phyloP scores from a whole-genome alignment of 2,888 invertebrate genomes.

The Alloplasta piceator region DNA sequence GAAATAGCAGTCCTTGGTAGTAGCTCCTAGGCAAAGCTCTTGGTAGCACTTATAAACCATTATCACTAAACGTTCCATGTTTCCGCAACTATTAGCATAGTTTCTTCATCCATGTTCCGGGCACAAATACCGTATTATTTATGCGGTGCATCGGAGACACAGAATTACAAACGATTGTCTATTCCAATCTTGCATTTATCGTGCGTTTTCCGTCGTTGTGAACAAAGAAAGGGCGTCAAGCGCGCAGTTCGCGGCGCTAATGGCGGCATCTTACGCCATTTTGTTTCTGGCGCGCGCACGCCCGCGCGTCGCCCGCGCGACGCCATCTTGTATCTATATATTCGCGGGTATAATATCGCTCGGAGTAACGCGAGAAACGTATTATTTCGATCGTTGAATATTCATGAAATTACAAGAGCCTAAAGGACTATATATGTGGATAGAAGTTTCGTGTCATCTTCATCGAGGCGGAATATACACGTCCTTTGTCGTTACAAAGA shows the following conservation, averaged over 20 bases:
- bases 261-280: no score
- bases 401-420: constrained; percentile 51
- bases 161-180: constrained; percentile 59
- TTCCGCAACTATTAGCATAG: constrained; percentile 51
- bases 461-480: constrained; percentile 30
- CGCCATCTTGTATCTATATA: neutral
- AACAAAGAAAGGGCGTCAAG: no score
- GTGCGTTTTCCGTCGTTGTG: no score
- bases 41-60: constrained; percentile 49
- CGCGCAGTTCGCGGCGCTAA: no score
- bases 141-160: constrained; percentile 27
- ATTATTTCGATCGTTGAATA: constrained; percentile 62
- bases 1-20: no score
- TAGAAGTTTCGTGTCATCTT: constrained; percentile 38
- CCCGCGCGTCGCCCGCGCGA: neutral
- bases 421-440: constrained; percentile 14
- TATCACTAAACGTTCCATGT: constrained; percentile 42
- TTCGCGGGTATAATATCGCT: constrained; percentile 3
- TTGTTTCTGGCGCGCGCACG: no score
- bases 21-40: constrained; percentile 1
- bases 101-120: constrained; percentile 19
- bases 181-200: constrained; percentile 19
- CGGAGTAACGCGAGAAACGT: constrained; percentile 55
- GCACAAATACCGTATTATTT: constrained; percentile 39
- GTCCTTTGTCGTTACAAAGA: constrained; percentile 30